Evolutionary conservation across 2,113 vertebrate genomes (phyloP).

Genomic region (Maccullochella peelii): DNA sequence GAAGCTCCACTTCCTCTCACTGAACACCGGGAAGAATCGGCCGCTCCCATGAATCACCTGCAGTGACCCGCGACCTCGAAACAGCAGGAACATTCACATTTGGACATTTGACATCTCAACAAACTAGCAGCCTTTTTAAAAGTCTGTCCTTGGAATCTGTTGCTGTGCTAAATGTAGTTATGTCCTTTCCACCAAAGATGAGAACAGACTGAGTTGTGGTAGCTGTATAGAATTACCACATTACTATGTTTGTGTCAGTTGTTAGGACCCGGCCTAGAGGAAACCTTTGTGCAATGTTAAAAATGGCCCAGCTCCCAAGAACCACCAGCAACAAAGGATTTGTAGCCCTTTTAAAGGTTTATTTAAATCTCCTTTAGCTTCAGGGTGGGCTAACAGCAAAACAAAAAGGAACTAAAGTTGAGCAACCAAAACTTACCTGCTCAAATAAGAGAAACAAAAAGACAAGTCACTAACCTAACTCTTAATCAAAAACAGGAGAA

Average conservation of each 20-base stretch:
- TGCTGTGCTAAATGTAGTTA: not conserved
- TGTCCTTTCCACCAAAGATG: not conserved
- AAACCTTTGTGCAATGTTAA: too few species aligned
- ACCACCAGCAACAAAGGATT: too few species aligned
- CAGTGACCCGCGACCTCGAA: not conserved
- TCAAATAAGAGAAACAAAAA: too few species aligned
- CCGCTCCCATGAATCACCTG: not conserved
- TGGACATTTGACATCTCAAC: slow-evolving; percentile 7
- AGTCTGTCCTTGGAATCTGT: not conserved
- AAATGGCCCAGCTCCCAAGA: too few species aligned
- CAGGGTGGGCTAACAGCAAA: too few species aligned
- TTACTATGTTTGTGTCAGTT: not conserved
- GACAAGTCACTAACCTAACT: too few species aligned
- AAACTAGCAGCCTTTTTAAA: not conserved
- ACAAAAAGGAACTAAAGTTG: too few species aligned
- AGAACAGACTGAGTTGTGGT: not conserved
- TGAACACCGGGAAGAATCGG: not conserved
- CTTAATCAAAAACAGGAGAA: not conserved
- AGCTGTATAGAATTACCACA: not conserved
- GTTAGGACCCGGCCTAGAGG: too few species aligned
- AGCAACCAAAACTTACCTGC: too few species aligned
- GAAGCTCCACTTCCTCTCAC: slow-evolving; percentile 7
- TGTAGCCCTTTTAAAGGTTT: too few species aligned
- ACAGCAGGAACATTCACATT: not conserved
- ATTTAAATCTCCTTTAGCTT: too few species aligned